Evolutionary conservation across 2,797 vertebrate species (phyloP).

Genomic region (Diceros bicornis): DNA sequence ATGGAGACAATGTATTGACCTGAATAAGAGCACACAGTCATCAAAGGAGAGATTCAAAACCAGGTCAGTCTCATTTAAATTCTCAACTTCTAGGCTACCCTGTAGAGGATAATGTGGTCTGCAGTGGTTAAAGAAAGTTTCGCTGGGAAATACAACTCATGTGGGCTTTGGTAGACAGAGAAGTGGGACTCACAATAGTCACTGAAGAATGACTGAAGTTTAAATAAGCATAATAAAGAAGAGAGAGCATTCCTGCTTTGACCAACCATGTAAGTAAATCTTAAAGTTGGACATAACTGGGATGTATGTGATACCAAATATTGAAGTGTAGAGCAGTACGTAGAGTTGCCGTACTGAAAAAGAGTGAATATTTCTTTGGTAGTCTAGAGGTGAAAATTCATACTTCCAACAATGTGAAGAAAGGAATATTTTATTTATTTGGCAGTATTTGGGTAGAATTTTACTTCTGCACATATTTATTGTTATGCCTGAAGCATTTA

Average conservation of each 20-base stretch:
- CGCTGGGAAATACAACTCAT: neutral
- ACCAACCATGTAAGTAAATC: neutral
- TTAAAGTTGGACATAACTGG: neutral
- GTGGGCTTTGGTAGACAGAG: neutral
- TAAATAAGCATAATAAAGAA: neutral
- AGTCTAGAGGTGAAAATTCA: neutral
- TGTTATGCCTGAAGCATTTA: neutral
- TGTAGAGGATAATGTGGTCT: neutral
- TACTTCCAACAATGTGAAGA: neutral
- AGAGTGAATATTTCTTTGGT: neutral
- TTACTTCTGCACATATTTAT: neutral
- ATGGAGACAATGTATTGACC: neutral
- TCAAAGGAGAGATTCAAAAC: neutral
- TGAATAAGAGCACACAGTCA: neutral
- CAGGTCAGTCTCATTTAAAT: neutral
- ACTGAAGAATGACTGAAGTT: neutral
- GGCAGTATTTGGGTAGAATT: neutral
- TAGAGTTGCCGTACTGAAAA: neutral
- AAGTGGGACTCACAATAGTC: neutral
- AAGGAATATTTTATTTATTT: neutral
- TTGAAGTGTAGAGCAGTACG: neutral
- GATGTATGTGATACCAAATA: neutral
- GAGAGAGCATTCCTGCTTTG: neutral
- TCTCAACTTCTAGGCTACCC: neutral
- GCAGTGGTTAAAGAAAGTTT: neutral